Percentiles rank a stretch among this genome's conserved stretches.
phyloP scores from a whole-genome alignment of 2,888 invertebrate species.

The Nephrotoma appendiculata region DNA sequence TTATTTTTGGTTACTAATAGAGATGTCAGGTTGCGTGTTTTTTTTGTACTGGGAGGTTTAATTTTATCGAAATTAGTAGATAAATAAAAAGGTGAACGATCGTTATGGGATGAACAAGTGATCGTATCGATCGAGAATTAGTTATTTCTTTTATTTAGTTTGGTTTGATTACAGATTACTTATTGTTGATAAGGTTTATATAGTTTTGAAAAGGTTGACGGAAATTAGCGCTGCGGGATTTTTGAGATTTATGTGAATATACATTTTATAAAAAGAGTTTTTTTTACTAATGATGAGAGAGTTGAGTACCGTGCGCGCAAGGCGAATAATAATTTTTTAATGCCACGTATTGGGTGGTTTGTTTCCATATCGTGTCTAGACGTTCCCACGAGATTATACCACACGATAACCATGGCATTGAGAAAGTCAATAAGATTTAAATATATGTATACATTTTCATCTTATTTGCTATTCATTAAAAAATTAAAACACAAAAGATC shows the following conservation, averaged over 20 bases:
- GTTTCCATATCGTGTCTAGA: not conserved
- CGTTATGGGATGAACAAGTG: not conserved
- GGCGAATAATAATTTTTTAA: not conserved
- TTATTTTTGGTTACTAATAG: not conserved
- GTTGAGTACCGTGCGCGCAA: not conserved
- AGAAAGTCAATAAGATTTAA: not conserved
- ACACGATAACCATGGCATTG: not conserved
- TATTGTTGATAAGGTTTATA: not conserved
- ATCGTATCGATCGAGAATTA: not conserved
- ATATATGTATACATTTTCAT: not conserved
- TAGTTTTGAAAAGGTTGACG: not conserved
- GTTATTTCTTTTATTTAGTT: not conserved
- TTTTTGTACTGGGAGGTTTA: not conserved
- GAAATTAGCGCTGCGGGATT: not conserved
- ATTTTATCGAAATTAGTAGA: not conserved
- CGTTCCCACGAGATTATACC: not conserved
- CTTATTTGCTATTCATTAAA: not conserved
- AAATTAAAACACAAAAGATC: not conserved
- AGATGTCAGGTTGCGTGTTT: not conserved
- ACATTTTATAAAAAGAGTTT: not conserved
- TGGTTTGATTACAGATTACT: not conserved
- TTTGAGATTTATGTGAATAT: not conserved
- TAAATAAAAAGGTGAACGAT: not conserved
- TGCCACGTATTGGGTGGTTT: not conserved
- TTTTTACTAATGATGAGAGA: not conserved